Evolutionary conservation across 1,140 invertebrate genomes (phyloP).

Genomic region (Ceratina australensis): DNA sequence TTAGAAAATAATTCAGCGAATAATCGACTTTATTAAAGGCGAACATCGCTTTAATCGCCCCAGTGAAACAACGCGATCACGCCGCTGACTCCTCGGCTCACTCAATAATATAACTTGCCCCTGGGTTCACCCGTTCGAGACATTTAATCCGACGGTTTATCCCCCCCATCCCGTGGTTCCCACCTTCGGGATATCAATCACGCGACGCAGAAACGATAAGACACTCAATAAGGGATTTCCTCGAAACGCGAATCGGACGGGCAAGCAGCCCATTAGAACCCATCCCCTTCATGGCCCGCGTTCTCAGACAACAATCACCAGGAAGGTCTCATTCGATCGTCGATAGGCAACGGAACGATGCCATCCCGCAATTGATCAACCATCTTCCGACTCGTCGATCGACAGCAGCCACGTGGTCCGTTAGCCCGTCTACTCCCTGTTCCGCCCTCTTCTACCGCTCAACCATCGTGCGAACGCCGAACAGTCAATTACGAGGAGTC

Average conservation of each 20-base stretch:
- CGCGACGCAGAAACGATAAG: neutral
- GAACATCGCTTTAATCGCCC: too few relatives aligned
- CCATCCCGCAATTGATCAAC: neutral
- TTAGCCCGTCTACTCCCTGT: neutral
- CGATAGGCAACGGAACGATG: neutral
- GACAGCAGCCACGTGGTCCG: neutral
- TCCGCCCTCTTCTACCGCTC: neutral
- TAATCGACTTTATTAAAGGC: neutral
- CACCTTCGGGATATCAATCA: slow-evolving; percentile 24
- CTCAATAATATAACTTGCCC: neutral
- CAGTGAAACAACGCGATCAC: neutral
- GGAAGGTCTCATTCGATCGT: neutral
- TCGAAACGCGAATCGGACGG: neutral
- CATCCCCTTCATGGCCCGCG: neutral
- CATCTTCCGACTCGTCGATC: neutral
- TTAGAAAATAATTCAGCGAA: neutral
- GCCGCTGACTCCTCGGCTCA: neutral
- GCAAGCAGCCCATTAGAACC: neutral
- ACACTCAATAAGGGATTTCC: neutral
- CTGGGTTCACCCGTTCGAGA: neutral
- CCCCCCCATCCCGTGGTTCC: neutral
- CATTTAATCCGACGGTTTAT: neutral
- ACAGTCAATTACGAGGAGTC: too few relatives aligned
- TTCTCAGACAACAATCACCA: slow-evolving; percentile 11
- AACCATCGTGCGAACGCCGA: neutral